phyloP scores from a whole-genome alignment of 1,140 invertebrate genomes.

The Zaprionus tsacasi region DNA sequence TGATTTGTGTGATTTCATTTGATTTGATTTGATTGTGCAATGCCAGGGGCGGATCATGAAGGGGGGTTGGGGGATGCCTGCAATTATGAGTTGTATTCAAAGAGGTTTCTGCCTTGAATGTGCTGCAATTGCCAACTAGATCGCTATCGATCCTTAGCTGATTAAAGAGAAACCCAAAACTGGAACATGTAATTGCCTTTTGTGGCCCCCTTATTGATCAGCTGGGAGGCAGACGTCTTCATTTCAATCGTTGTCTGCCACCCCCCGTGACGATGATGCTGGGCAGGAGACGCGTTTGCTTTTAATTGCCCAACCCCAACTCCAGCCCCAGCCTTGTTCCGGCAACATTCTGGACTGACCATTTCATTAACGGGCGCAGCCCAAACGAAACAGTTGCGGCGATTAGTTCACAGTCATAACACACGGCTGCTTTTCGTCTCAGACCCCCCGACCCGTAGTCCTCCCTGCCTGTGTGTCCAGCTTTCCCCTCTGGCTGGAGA shows the following conservation, averaged over 20 bases:
- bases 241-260: slow-evolving; percentile 41
- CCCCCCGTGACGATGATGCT: not conserved
- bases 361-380: slow-evolving; percentile 76
- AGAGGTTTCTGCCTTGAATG: not conserved
- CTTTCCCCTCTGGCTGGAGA: slow-evolving; percentile 33
- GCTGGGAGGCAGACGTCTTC: slow-evolving; percentile 32
- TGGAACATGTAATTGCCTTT: slow-evolving; percentile 11
- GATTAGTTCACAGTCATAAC: slow-evolving; percentile 82
- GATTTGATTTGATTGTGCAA: slow-evolving; percentile 61
- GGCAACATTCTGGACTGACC: slow-evolving; percentile 47
- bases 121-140: not conserved
- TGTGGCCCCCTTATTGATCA: slow-evolving; percentile 10
- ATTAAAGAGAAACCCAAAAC: slow-evolving; percentile 4
- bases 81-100: slow-evolving; percentile 45
- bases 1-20: slow-evolving; percentile 78
- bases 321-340: too few species aligned
- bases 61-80: not conserved
- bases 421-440: slow-evolving; percentile 48
- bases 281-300: slow-evolving; percentile 43
- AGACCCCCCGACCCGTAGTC: too few species aligned
- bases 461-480: too few species aligned
- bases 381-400: slow-evolving; percentile 69
- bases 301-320: slow-evolving; percentile 59
- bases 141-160: not conserved
- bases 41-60: slow-evolving; percentile 10